Conservation (phyloP, 1,140 invertebrate species). For the Heliothis subflexa region DNA sequence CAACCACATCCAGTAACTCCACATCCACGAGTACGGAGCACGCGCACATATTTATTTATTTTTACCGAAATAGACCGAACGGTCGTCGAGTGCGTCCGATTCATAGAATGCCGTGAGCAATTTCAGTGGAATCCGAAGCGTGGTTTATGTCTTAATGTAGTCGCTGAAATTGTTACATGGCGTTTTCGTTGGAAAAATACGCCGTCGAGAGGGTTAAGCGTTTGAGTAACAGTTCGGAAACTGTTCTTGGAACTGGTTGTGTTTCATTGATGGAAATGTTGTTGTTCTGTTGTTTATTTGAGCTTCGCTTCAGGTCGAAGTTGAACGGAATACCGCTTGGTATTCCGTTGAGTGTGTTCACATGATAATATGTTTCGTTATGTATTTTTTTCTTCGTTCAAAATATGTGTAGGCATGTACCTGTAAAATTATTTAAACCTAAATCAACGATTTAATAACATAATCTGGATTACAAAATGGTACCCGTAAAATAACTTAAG, state of each 20-base stretch:
- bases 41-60: conserved; percentile 82
- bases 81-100: conserved; percentile 77
- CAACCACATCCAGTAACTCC: conserved; percentile 49
- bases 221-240: conserved; percentile 4
- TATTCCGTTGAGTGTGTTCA: too few species aligned
- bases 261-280: conserved; percentile 3
- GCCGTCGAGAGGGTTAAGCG: conserved; percentile 23
- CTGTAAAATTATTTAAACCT: too few species aligned
- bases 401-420: too few species aligned
- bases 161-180: conserved; percentile 53
- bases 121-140: conserved; percentile 72
- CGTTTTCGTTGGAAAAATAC: conserved; percentile 49
- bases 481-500: too few species aligned
- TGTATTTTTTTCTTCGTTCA: too few species aligned
- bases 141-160: conserved; percentile 83
- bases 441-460: too few species aligned
- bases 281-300: neutral
- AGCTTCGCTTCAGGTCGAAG: neutral
- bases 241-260: conserved; percentile 1
- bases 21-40: conserved; percentile 62
- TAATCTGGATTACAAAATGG: too few species aligned
- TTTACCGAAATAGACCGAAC: conserved; percentile 83
- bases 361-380: too few species aligned
- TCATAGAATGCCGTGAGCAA: conserved; percentile 73
- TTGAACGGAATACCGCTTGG: neutral